Evolutionary conservation across 2,797 vertebrate genomes (phyloP), one percentile per base, ranked within the genome.

Genomic region (Sebastiscus albofasciatus): DNA sequence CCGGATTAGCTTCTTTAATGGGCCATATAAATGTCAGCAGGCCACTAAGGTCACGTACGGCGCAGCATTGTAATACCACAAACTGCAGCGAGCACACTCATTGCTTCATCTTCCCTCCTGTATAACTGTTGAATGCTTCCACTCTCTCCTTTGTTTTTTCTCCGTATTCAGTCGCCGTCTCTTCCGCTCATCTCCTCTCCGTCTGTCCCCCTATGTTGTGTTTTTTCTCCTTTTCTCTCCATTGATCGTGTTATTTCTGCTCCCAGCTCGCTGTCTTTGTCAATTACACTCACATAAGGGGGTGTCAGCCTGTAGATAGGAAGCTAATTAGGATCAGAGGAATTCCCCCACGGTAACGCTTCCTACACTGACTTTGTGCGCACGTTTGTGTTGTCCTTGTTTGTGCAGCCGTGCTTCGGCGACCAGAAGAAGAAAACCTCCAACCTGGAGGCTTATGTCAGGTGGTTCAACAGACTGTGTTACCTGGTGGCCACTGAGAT

Each of bases 401-500:
- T 36, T 36, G 34, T 36, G 9, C 91, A 99, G 97, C 96, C 89
- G 29, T 97, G 97, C 92, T 99, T 97, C 6, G 87, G 95, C 58
- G 97, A 97, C 82, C 94, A 88, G 84, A 99, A 99, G 94, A 93
- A 94, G 89, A 99, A 98, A 92, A 96, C 97, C 27, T 93, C 96
- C 36, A 99, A 98, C 86, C 94, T 99, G 73, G 97, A 99, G 93
- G 98, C 97, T 4, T 99, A 99, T 0, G 98, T 99, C 87, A 97
- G 98, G 67, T 99, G 98, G 98, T 99, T 99, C 89, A 99, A 99
- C 95, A 96, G 97, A 72, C 84, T 93, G 83, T 95, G 97, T 92
- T 99, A 98, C 94, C 96, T 99, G 4, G 97, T 98, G 8, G 97
- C 98, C 0, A 99, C 98, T 3, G 98, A 98, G 95, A 98, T 98